phyloP scores from a whole-genome alignment of 2,888 invertebrate species.

The Eristalinus sepulchralis region DNA sequence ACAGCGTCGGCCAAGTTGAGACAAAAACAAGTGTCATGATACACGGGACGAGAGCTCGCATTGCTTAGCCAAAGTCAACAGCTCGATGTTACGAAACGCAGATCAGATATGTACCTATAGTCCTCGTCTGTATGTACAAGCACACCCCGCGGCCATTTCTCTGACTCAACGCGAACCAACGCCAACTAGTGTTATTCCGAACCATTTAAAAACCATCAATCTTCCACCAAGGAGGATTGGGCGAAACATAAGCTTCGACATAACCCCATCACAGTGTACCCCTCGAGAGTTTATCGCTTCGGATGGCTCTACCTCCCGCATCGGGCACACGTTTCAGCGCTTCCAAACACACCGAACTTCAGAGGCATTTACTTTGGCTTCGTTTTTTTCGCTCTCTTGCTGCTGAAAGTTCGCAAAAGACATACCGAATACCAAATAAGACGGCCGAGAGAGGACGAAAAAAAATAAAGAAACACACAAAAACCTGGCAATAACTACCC shows the following conservation, averaged over 20 bases:
- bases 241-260: slow-evolving; percentile 55
- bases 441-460: not conserved
- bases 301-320: slow-evolving; percentile 25
- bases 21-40: slow-evolving; percentile 67
- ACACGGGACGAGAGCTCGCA: slow-evolving; percentile 44
- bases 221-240: slow-evolving; percentile 57
- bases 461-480: slow-evolving; percentile 3
- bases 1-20: slow-evolving; percentile 40
- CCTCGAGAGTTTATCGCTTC: slow-evolving; percentile 54
- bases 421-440: not conserved
- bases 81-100: slow-evolving; percentile 56
- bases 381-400: not conserved
- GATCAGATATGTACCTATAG: slow-evolving; percentile 19
- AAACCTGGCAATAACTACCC: slow-evolving; percentile 54
- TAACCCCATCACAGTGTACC: slow-evolving; percentile 34
- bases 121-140: not conserved
- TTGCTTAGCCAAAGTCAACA: slow-evolving; percentile 55
- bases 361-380: slow-evolving; percentile 18
- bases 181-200: slow-evolving; percentile 44
- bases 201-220: slow-evolving; percentile 67
- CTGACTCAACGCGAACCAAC: slow-evolving; percentile 43
- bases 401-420: slow-evolving; percentile 26
- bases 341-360: slow-evolving; percentile 22
- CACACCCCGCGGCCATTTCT: slow-evolving; percentile 44
- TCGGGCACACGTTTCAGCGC: not conserved